Percentiles rank a stretch among this genome's conserved stretches.
Evolutionary conservation across 2,888 invertebrate genomes (phyloP).

Genomic region (Eudasyphora cyanicolor): DNA sequence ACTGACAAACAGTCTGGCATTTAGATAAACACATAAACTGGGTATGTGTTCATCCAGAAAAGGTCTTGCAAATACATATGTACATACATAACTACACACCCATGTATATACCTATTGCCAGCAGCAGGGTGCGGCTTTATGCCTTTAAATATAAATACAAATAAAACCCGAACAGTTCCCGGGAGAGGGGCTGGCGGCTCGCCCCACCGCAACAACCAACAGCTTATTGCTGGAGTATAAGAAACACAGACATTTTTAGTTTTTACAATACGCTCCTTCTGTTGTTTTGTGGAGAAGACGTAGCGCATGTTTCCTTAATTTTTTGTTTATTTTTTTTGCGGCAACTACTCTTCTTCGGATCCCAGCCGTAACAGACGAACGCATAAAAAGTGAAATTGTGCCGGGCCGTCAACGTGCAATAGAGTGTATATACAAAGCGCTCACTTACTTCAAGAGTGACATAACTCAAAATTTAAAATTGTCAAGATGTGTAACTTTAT

Average conservation of each 20-base stretch:
- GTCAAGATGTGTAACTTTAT: no score
- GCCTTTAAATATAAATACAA: constrained; percentile 25
- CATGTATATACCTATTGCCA: background rate
- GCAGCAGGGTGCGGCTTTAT: constrained; percentile 54
- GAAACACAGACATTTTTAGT: background rate
- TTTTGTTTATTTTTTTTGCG: constrained; percentile 3
- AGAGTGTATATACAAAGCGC: background rate
- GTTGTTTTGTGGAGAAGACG: background rate
- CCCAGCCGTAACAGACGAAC: background rate
- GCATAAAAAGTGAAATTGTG: constrained; percentile 55
- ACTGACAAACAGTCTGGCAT: background rate
- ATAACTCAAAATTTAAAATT: no score
- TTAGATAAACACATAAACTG: background rate
- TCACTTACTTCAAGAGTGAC: no score
- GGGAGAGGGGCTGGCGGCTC: background rate
- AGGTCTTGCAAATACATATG: background rate
- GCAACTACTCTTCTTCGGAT: background rate
- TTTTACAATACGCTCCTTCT: background rate
- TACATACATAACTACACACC: constrained; percentile 9
- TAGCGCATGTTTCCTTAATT: constrained; percentile 27
- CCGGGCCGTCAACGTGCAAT: background rate
- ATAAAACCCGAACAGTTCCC: background rate
- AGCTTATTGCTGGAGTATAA: background rate
- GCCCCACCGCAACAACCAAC: no score
- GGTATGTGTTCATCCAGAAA: background rate